Evolutionary conservation across 2,113 vertebrate species (phyloP).

Genomic region (Gracilinanus agilis): DNA sequence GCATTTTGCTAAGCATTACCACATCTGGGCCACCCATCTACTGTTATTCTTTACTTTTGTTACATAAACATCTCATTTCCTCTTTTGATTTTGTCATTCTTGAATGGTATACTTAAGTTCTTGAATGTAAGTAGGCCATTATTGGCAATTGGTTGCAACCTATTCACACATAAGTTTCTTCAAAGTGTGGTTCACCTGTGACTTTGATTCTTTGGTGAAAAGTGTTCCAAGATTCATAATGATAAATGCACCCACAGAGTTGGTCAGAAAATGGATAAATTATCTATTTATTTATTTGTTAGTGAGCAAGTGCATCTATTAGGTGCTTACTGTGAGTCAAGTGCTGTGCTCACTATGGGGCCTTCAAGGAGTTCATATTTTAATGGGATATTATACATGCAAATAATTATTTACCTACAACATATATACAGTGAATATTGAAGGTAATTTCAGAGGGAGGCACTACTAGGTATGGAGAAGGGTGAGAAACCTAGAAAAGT

Average conservation of each 20-base stretch:
- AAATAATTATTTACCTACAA: neutral
- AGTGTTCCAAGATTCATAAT: neutral
- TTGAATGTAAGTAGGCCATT: neutral
- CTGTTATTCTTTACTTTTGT: neutral
- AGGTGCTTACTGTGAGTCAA: no score
- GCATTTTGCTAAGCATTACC: neutral
- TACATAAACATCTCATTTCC: neutral
- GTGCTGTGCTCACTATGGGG: neutral
- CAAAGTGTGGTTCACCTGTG: neutral
- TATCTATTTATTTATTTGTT: neutral
- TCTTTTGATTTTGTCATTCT: neutral
- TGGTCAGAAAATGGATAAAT: neutral
- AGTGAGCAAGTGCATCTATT: neutral
- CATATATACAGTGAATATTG: neutral
- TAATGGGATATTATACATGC: neutral
- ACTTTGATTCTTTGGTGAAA: neutral
- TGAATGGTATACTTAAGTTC: neutral
- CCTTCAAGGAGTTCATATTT: neutral
- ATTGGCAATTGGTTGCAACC: neutral
- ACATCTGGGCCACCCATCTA: neutral
- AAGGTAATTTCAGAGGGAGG: neutral
- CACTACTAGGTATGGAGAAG: neutral
- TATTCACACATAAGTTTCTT: neutral
- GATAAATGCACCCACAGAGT: neutral
- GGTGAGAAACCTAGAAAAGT: neutral